A percentile compares a stretch with the other conserved stretches of the same genome.
phyloP scores from a whole-genome alignment of 1,140 invertebrate genomes.

The Zaprionus africanus region DNA sequence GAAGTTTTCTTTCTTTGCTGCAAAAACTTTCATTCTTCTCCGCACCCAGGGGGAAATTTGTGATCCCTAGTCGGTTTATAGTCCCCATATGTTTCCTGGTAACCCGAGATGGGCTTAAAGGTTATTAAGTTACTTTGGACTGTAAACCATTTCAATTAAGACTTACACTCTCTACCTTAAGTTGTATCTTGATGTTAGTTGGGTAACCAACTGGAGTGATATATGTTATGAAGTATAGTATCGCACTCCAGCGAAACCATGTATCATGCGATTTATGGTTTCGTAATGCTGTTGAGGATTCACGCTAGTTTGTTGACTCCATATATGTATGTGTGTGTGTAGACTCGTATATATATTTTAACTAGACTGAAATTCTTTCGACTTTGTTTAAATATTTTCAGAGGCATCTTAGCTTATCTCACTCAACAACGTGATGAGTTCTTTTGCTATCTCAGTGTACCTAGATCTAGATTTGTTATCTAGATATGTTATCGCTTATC shows the following conservation, averaged over 20 bases:
- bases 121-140: neutral
- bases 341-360: neutral
- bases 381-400: neutral
- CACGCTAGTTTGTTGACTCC: neutral
- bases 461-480: neutral
- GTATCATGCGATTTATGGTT: constrained; percentile 4
- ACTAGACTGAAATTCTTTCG: neutral
- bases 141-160: neutral
- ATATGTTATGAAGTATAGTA: neutral
- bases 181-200: neutral
- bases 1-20: constrained; percentile 46
- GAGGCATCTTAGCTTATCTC: neutral
- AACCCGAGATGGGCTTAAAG: neutral
- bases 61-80: neutral
- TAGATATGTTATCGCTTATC: neutral
- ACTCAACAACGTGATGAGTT: neutral
- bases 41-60: neutral
- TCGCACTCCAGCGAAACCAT: neutral
- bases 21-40: constrained; percentile 68
- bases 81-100: neutral
- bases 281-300: neutral
- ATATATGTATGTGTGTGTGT: neutral
- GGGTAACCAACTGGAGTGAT: constrained; percentile 4
- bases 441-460: neutral
- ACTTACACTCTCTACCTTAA: neutral